These are phyloP conservation scores for Agrochola litura DNA, from an alignment of 2,888 invertebrate species.

Conservation along the genomic window DNA sequence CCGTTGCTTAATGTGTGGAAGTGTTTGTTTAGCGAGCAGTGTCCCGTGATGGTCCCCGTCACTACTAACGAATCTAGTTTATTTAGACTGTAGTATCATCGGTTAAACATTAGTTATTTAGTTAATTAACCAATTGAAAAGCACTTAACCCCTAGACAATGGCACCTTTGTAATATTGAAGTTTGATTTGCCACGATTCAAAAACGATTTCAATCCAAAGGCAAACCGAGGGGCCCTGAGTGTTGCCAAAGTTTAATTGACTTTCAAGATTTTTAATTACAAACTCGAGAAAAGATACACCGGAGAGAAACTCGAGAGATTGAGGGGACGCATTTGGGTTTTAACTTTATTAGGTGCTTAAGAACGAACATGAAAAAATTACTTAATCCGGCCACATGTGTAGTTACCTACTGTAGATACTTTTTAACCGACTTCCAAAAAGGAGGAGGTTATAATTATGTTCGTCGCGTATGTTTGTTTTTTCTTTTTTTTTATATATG, in stretches of 20 bases:
- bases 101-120: conserved; percentile 6
- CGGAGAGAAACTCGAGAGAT: conserved; percentile 56
- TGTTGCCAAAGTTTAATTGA: conserved; percentile 85
- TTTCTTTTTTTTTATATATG: no score
- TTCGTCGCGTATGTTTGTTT: no score
- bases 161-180: conserved; percentile 70
- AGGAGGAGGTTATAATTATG: no score
- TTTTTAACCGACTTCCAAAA: no score
- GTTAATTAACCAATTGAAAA: conserved; percentile 43
- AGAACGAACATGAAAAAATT: background rate
- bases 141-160: conserved; percentile 51
- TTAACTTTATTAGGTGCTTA: conserved; percentile 1
- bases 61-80: background rate
- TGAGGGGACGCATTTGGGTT: conserved; percentile 52
- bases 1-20: no score
- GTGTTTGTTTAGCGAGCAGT: no score
- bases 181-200: conserved; percentile 81
- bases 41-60: no score
- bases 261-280: conserved; percentile 89
- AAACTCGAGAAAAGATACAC: conserved; percentile 81
- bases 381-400: no score
- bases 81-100: background rate
- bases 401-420: background rate
- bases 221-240: conserved; percentile 68
- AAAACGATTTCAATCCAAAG: conserved; percentile 79